Base-by-base conservation (phyloP, 2,113 vertebrate genomes). In the Melanerpes aurifrons region DNA sequence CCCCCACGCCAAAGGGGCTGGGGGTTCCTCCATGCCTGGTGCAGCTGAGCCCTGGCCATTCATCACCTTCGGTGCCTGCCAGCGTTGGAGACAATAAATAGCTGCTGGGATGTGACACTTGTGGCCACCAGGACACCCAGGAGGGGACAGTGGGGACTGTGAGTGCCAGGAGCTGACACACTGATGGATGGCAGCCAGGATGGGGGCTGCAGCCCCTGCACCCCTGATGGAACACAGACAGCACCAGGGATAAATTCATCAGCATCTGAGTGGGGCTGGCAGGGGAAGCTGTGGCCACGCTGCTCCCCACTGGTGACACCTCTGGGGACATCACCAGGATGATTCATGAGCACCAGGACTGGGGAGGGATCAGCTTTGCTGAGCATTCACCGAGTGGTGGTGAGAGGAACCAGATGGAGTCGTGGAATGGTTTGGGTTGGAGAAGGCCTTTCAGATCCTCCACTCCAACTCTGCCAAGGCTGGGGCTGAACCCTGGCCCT, bases 21-120 rank as follows among this genome's bases (percentile, higher is more conserved):
- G 74, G 35, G 28, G 12, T 19, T 35, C 35, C 47, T 26, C 57
- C 7, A 3, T 3, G 5, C 10, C 56, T 1, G 0, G 35, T 5
- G 2, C 68, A 24, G 78, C 73, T 22, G 74, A 70, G 64, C 61
- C 1, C 64, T 1, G 37, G 7, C 63, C 67, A 15, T 69, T 35
- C 74, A 26, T 64, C 87, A 6, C n/a, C 31, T 10, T 20, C 1
- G 20, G 2, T 2, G 8, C 2, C 22, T 10, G 20, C 48, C 53
- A 48, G 59, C 0, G 1, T 37, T 0, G 12, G 3, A 1, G 57
- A 6, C 21, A 67, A 63, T 1, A 25, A 66, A 53, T 0, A 8
- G 4, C 58, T 16, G 37, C 56, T 3, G 58, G 47, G 48, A 40
- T 6, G 3, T 25, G 66, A 22, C 56, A 7, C 28, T 22, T 24